Percentiles rank a stretch among this genome's conserved stretches.
phyloP scores from a whole-genome alignment of 2,888 invertebrate species.

The Nomada ferruginata region DNA sequence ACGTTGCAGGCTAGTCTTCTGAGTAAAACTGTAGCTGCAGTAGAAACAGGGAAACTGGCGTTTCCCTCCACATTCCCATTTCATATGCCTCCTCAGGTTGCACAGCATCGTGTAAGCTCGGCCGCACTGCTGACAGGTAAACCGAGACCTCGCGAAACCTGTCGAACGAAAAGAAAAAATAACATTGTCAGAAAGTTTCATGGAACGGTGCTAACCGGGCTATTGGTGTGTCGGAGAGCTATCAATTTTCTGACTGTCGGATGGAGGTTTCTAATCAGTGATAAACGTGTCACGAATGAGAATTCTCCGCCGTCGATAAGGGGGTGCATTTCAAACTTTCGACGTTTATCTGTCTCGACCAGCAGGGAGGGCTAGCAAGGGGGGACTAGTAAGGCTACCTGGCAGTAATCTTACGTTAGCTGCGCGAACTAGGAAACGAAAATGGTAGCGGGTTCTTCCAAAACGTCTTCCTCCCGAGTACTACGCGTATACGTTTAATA shows the following conservation, averaged over 20 bases:
- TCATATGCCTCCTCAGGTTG: slow-evolving; percentile 79
- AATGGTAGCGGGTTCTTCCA: background rate
- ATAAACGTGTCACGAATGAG: slow-evolving; percentile 19
- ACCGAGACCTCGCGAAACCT: slow-evolving; percentile 68
- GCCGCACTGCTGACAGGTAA: slow-evolving; percentile 74
- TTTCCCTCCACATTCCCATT: slow-evolving; percentile 82
- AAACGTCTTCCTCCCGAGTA: background rate
- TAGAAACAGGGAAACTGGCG: slow-evolving; percentile 79
- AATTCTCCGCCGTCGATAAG: background rate
- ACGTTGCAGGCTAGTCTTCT: slow-evolving; percentile 79
- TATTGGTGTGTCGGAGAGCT: background rate
- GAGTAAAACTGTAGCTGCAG: slow-evolving; percentile 80
- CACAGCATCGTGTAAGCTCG: slow-evolving; percentile 75
- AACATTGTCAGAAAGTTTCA: slow-evolving; percentile 29
- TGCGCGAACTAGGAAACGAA: background rate
- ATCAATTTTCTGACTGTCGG: slow-evolving; percentile 3
- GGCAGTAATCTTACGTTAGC: background rate
- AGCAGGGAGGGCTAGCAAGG: too few species aligned
- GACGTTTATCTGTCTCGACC: too few species aligned
- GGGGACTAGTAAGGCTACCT: background rate
- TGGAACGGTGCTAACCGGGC: background rate
- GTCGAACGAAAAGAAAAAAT: slow-evolving; percentile 66
- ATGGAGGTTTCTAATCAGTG: slow-evolving; percentile 23
- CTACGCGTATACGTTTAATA: background rate
- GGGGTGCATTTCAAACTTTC: background rate